Conservation (phyloP, 2,888 invertebrate genomes). For the Drosophila demipolita region DNA sequence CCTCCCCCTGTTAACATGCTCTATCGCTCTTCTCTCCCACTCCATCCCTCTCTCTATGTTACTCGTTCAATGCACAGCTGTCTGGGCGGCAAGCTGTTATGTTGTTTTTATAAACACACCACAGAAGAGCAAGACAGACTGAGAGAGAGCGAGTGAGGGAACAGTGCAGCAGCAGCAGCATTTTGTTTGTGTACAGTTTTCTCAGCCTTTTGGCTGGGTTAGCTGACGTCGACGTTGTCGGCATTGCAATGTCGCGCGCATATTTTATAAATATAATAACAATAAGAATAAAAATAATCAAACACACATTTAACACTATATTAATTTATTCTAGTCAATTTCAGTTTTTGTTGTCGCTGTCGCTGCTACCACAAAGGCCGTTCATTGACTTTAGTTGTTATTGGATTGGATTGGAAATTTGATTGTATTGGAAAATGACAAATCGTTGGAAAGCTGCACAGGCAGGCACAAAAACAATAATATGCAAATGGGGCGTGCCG, state of each 20-base stretch:
- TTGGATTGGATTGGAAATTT: slow-evolving; percentile 43
- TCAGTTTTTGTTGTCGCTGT: slow-evolving; percentile 13
- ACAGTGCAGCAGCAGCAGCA: slow-evolving; percentile 7
- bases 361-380: slow-evolving; percentile 64
- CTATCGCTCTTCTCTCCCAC: slow-evolving; percentile 14
- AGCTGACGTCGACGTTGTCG: slow-evolving; percentile 22
- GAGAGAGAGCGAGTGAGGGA: neutral
- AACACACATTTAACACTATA: slow-evolving; percentile 43
- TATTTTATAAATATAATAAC: slow-evolving; percentile 46
- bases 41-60: slow-evolving; percentile 16
- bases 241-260: slow-evolving; percentile 67
- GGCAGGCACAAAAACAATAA: neutral
- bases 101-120: slow-evolving; percentile 48
- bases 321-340: slow-evolving; percentile 45
- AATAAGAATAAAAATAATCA: slow-evolving; percentile 33
- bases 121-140: slow-evolving; percentile 9
- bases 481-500: slow-evolving; percentile 11
- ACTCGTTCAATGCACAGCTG: slow-evolving; percentile 59
- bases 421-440: slow-evolving; percentile 27
- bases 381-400: slow-evolving; percentile 67
- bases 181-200: slow-evolving; percentile 69
- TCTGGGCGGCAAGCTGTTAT: slow-evolving; percentile 56
- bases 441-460: slow-evolving; percentile 36
- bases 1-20: slow-evolving; percentile 7
- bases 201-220: slow-evolving; percentile 58